Evolutionary conservation across 2,888 invertebrate genomes (phyloP).

Genomic region (Acanthosoma haemorrhoidale): DNA sequence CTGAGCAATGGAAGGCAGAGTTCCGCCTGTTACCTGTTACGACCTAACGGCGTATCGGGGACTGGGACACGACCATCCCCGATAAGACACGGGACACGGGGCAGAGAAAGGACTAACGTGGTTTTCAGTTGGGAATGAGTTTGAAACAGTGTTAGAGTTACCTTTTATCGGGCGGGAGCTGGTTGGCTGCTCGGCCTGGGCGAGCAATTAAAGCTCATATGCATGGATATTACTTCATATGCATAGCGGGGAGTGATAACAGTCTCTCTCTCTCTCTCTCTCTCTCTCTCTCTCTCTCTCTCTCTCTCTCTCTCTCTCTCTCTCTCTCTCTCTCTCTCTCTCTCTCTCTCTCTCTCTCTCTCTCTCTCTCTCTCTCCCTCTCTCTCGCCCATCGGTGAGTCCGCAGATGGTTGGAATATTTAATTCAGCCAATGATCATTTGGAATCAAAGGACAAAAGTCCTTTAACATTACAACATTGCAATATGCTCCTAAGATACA

Average conservation of each 20-base stretch:
- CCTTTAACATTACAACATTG: background rate
- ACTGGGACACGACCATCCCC: background rate
- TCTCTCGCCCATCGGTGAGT: background rate
- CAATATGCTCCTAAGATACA: background rate
- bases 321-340: background rate
- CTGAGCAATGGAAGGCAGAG: background rate
- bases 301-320: too few relatives aligned
- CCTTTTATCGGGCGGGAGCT: constrained; percentile 11
- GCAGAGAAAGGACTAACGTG: background rate
- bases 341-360: background rate
- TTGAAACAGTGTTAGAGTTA: constrained; percentile 16
- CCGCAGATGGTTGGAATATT: background rate
- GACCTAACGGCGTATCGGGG: background rate
- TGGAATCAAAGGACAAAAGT: background rate
- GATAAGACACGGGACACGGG: background rate
- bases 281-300: background rate
- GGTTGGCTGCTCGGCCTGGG: background rate
- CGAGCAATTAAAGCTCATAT: constrained; percentile 34
- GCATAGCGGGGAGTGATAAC: constrained; percentile 25
- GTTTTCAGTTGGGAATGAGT: constrained; percentile 18
- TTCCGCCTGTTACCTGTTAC: background rate
- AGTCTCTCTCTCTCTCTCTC: background rate
- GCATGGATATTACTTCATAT: constrained; percentile 37
- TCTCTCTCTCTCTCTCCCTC: background rate
- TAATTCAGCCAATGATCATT: background rate